These are phyloP conservation scores for Suncus etruscus DNA, from an alignment of 2,113 vertebrate species.

Conservation along the genomic window DNA sequence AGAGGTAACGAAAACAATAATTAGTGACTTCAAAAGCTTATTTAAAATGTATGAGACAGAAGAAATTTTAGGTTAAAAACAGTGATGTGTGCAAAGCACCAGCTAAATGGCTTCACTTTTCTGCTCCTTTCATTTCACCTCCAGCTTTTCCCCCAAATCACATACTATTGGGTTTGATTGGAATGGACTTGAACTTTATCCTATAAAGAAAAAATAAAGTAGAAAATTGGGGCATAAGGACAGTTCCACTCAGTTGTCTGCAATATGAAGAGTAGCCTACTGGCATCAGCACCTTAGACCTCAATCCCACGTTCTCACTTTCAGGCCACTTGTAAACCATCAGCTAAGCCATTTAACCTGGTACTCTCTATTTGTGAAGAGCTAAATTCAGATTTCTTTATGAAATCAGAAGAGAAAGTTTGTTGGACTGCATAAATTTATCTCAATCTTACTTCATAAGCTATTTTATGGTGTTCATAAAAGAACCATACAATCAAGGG, in stretches of 20 bases:
- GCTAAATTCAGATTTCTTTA: not conserved
- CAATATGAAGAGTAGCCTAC: not conserved
- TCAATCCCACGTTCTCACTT: slow-evolving; percentile 46
- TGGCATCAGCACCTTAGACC: slow-evolving; percentile 54
- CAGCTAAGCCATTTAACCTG: slow-evolving; percentile 40
- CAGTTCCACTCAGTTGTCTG: slow-evolving; percentile 23
- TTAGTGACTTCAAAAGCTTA: slow-evolving; percentile 45
- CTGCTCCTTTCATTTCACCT: not conserved
- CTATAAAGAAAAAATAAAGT: not conserved
- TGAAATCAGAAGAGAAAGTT: not conserved
- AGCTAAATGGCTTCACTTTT: not conserved
- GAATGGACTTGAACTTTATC: slow-evolving; percentile 18
- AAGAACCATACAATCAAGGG: not conserved
- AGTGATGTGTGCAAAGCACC: not conserved
- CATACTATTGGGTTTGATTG: slow-evolving; percentile 36
- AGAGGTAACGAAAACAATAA: slow-evolving; percentile 29
- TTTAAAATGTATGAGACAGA: slow-evolving; percentile 29
- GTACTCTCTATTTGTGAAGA: not conserved
- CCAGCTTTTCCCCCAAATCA: not conserved
- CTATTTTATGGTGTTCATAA: slow-evolving; percentile 38
- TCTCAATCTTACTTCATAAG: slow-evolving; percentile 40
- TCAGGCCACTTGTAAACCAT: slow-evolving; percentile 35
- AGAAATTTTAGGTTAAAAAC: slow-evolving; percentile 50
- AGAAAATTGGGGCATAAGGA: not conserved
- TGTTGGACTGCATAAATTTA: not conserved